Conservation (phyloP, 2,113 vertebrate genomes). For the Pedetes capensis region DNA sequence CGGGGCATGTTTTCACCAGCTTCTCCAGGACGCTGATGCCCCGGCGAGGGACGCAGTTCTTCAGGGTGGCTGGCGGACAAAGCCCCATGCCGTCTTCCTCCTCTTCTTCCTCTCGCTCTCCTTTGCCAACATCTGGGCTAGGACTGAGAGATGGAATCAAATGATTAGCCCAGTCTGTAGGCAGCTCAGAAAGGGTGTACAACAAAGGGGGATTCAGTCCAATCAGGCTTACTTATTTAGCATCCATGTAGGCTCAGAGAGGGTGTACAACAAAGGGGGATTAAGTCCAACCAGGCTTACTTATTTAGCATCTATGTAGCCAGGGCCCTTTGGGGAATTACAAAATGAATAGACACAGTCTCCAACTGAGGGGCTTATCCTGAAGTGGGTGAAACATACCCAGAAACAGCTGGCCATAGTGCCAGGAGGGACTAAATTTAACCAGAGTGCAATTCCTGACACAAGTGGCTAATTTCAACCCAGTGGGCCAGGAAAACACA, state of each 20-base stretch:
- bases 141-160: conserved; percentile 73
- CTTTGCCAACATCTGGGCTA: conserved; percentile 40
- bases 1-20: conserved; percentile 88
- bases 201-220: not conserved
- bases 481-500: not conserved
- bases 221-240: not conserved
- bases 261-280: accelerated
- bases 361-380: not conserved
- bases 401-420: not conserved
- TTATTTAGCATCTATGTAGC: not conserved
- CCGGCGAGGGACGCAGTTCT: conserved; percentile 67
- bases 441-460: not conserved
- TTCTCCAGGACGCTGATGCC: conserved; percentile 89
- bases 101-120: conserved; percentile 36
- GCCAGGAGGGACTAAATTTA: not conserved
- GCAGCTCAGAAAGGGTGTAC: not conserved
- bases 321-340: not conserved
- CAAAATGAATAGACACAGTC: not conserved
- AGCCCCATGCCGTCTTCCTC: conserved; percentile 37
- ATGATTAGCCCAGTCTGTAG: not conserved
- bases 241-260: accelerated
- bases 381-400: not conserved
- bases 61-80: not conserved
- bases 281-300: not conserved
- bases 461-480: not conserved